Percentiles rank a stretch among this genome's conserved stretches.
Evolutionary conservation across 2,113 vertebrate species (phyloP).

Genomic region (Mormyrus iriodes): DNA sequence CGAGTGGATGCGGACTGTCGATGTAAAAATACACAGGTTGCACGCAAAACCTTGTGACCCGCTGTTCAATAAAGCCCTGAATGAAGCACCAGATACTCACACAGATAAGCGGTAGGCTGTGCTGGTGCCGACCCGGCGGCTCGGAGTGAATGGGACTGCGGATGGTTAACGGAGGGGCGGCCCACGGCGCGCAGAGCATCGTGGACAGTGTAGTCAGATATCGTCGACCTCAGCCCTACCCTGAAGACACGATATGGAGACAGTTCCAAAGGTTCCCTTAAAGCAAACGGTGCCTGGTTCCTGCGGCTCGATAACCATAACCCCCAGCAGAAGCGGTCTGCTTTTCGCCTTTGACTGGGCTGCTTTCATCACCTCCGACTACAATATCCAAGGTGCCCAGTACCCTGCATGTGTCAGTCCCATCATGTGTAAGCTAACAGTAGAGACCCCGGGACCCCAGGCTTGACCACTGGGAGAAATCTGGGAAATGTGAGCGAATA

Average conservation of each 20-base stretch:
- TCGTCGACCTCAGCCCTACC: background rate
- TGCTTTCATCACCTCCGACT: background rate
- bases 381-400: background rate
- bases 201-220: background rate
- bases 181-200: background rate
- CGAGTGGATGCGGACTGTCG: background rate
- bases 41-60: background rate
- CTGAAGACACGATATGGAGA: background rate
- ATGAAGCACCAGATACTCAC: background rate
- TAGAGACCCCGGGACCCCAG: background rate
- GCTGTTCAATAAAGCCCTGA: background rate
- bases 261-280: background rate
- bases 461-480: background rate
- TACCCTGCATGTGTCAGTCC: background rate
- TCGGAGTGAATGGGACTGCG: background rate
- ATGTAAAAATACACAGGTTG: background rate
- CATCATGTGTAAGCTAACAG: background rate
- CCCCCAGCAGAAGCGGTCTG: background rate
- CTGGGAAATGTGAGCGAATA: background rate
- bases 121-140: background rate
- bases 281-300: background rate
- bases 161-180: background rate
- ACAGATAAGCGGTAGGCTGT: background rate
- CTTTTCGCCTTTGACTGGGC: background rate
- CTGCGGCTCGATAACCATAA: background rate